Evolutionary conservation across 2,888 invertebrate species (phyloP), one percentile per base, ranked within the genome.

Genomic region (Sisyra terminalis): DNA sequence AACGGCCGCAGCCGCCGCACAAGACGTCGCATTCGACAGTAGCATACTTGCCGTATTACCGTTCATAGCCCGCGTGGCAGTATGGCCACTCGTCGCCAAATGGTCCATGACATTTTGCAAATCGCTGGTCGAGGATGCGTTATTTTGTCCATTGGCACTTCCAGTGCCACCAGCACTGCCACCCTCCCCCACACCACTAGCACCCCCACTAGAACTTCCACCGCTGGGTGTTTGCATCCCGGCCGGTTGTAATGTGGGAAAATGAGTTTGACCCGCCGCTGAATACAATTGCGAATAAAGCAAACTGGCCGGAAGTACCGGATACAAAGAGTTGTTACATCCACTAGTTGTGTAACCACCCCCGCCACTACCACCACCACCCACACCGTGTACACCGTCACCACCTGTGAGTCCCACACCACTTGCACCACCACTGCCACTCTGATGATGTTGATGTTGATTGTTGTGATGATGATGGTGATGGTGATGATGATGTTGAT

Each of bases 221-320:
- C 13, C n/a, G 13, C 13, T 29, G 24, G 24, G 39, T 8, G 14
- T 14, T 4, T 37, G 37, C 17, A n/a, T 2, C 37, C n/a, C 13
- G 74, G 45, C 72, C 73, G 49, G 71, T 73, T 46, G 73, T 72
- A 78, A 64, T 3, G 73, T 71, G 55, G 79, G 79, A 54, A 80
- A 79, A 51, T 80, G 80, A 14, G 73, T 71, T 55, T 80, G 80
- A 54, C 80, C 81, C 34, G 81, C 81, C 1, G 81, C 81, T 3
- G 84, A 82, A 52, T 86, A 86, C 14, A 86, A 61, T 56, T 87
- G 87, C 6, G 86, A 86, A 61, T 87, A 88, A 3, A 88, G 65
- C 48, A 87, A 64, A 52, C 86, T 86, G 2, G 80, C 80, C 2
- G 87, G 87, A 29, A 87, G 63, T 3, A 86, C 86, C 1, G 82